Base-by-base conservation (phyloP, 2,113 vertebrate species). In the Pachypanchax playfairii region DNA sequence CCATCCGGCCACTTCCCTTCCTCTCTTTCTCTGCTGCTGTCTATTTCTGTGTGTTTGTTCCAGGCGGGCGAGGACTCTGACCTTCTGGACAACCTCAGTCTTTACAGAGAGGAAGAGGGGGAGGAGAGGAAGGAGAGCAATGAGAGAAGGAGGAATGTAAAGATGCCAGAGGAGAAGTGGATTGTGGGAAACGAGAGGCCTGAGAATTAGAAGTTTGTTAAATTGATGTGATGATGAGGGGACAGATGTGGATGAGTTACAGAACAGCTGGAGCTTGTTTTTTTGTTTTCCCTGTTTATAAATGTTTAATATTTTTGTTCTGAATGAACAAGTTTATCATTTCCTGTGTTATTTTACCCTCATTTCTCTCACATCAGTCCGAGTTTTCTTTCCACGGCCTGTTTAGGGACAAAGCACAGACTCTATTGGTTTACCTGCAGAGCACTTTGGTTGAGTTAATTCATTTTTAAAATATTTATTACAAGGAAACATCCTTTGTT, bases 41-140 rank as follows among this genome's bases (percentile, higher is more conserved):
- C 81, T 88, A 84, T 89, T 89, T 89, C 29, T 1, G 82, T 65
- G 67, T 83, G 80, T 85, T 89, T 85, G 78, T 85, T 83, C 70
- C 72, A 80, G 65, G 52, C 46, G 53, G 69, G 50, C 60, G 39
- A 14, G 38, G 61, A 12, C 47, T 54, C 61, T 65, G 71, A 71
- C 76, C 73, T 39, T 59, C 62, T 24, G 15, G 44, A 43, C 21
- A 65, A 79, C 64, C 77, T 64, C 49, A 8, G 75, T 52, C 73
- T 58, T 46, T 49, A 63, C 48, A 15, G 28, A 21, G 62, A 62
- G 13, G 43, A 51, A 46, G 41, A 29, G 33, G 24, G 51, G 2
- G 1, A 22, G 39, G 36, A 28, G 10, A 25, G 51, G n/a, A n/a
- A n/a, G n/a, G 28, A 21, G 62, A 62, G 13, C 39, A 51, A 46